Conservation (phyloP, 2,113 vertebrate species). For the Clarias macrocephalus region DNA sequence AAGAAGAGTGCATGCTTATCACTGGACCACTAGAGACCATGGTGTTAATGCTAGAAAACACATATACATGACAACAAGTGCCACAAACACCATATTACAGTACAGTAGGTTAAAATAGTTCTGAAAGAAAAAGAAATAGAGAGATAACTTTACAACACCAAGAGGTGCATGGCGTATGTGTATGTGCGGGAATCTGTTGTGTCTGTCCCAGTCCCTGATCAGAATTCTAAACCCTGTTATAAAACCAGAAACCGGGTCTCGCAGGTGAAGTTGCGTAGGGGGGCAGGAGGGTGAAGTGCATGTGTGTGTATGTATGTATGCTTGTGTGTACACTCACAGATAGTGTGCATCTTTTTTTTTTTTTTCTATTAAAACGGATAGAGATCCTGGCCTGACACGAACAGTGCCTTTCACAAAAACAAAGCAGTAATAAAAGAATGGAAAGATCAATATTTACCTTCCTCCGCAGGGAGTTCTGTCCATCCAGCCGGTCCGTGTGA, state of each 20-base stretch:
- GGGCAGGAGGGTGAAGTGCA: background rate
- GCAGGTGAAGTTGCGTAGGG: background rate
- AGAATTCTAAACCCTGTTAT: no score
- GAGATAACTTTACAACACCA: no score
- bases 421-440: constrained; percentile 47
- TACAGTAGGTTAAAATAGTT: no score
- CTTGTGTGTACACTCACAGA: constrained; percentile 39
- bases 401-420: constrained; percentile 56
- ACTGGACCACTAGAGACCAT: no score
- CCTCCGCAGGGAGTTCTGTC: constrained; percentile 80
- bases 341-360: constrained; percentile 40
- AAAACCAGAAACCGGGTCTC: background rate
- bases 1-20: no score
- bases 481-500: constrained; percentile 54
- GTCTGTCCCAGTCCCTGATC: no score
- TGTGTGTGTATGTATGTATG: constrained; percentile 11
- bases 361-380: constrained; percentile 50
- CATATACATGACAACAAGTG: no score
- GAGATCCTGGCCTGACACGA: constrained; percentile 40
- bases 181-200: no score
- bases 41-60: no score
- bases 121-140: no score
- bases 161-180: no score
- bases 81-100: no score
- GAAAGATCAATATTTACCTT: constrained; percentile 82